Percentiles rank a stretch among this genome's conserved stretches.
Conservation (phyloP, 2,797 vertebrate species). For the Nothura maculosa region DNA sequence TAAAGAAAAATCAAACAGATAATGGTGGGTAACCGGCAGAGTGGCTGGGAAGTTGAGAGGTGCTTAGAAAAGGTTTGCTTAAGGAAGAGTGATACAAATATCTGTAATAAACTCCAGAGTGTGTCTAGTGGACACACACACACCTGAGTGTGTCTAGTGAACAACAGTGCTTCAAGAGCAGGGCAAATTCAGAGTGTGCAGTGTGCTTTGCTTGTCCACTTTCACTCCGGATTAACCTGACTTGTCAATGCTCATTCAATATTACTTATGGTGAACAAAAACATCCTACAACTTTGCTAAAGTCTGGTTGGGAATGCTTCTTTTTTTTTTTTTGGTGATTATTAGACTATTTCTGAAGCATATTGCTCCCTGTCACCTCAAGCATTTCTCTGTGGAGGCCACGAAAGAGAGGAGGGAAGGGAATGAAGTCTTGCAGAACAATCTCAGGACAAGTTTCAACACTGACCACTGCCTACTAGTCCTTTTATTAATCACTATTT, state of each 20-base stretch:
- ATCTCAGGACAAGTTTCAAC: conserved; percentile 46
- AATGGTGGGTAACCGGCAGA: not conserved
- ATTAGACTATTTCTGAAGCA: not conserved
- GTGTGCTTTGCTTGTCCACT: not conserved
- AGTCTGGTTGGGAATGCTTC: not conserved
- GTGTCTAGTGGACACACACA: not conserved
- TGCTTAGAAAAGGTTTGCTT: not conserved
- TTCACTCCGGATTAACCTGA: not conserved
- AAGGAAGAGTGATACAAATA: not conserved
- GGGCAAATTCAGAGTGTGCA: not conserved
- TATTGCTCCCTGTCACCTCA: not conserved
- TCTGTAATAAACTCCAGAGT: not conserved
- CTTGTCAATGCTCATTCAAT: not conserved
- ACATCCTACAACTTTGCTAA: fast-evolving
- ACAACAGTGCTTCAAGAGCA: not conserved
- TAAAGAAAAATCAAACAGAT: not conserved
- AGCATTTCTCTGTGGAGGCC: not conserved
- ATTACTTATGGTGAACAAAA: not conserved
- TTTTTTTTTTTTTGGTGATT: not conserved
- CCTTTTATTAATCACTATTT: conserved; percentile 8
- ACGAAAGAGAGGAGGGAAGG: not conserved
- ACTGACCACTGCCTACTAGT: conserved; percentile 17
- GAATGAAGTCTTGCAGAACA: conserved; percentile 51
- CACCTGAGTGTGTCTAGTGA: not conserved
- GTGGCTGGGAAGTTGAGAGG: not conserved